A percentile compares a stretch with the other conserved stretches of the same genome.
Evolutionary conservation across 2,113 vertebrate species (phyloP).

Genomic region (Strix uralensis): DNA sequence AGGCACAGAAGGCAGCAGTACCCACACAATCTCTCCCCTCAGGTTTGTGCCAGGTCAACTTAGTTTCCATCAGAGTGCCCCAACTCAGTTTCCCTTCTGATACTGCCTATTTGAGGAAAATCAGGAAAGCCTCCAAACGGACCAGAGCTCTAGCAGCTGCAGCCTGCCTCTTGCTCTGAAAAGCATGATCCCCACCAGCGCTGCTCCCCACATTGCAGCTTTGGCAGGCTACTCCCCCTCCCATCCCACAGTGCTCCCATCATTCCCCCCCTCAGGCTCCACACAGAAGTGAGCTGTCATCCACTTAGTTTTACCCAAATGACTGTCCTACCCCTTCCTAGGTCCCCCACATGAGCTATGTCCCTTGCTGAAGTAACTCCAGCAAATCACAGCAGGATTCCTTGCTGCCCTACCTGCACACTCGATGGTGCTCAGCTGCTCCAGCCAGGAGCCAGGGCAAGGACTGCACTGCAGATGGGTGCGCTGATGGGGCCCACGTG

Average conservation of each 20-base stretch:
- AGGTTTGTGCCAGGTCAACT: neutral
- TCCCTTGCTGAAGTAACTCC: neutral
- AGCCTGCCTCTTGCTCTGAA: neutral
- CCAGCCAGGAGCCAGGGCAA: neutral
- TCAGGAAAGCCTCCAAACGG: neutral
- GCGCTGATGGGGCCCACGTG: fast-evolving
- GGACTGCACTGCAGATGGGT: fast-evolving
- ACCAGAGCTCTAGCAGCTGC: neutral
- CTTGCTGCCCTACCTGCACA: no score
- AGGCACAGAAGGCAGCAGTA: neutral
- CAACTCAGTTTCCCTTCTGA: neutral
- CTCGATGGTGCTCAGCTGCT: fast-evolving
- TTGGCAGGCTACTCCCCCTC: neutral
- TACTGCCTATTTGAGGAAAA: neutral
- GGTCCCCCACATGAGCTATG: neutral
- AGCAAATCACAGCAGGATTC: neutral
- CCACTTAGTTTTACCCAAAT: neutral
- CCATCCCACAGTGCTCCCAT: neutral
- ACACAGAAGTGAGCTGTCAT: neutral
- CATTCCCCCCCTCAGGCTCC: neutral
- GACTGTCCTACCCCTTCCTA: neutral
- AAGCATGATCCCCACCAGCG: no score
- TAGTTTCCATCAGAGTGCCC: neutral
- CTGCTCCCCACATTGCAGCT: neutral
- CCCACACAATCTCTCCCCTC: neutral